These are phyloP conservation scores for Desmophyllum pertusum DNA, from an alignment of 92 coral and sea anemone genomes.

Conservation along the genomic window DNA sequence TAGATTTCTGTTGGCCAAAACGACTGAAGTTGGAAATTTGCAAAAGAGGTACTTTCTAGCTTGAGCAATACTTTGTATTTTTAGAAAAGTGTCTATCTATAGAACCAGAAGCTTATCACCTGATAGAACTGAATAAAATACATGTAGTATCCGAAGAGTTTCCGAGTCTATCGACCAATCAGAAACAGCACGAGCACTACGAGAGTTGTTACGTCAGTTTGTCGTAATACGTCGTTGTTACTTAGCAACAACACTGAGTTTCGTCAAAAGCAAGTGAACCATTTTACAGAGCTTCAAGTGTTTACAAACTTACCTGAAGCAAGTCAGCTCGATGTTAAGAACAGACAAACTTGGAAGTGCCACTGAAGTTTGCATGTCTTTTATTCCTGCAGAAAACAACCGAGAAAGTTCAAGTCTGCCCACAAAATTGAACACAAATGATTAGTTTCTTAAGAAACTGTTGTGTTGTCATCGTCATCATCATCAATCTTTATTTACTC, in stretches of 20 bases:
- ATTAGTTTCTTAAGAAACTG: no score
- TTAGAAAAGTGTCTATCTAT: neutral
- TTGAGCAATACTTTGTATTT: no score
- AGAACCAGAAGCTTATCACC: no score
- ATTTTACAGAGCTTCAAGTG: no score
- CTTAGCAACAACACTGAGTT: neutral
- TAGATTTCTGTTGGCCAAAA: constrained; percentile 16
- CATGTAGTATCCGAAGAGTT: no score
- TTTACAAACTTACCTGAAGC: constrained; percentile 53
- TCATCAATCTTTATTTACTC: no score
- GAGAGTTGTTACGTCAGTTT: no score
- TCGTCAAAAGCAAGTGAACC: neutral
- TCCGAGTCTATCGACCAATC: no score
- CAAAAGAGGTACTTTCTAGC: neutral
- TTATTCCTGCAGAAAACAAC: constrained; percentile 16
- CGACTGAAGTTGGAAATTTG: neutral
- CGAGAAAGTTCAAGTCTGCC: neutral
- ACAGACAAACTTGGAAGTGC: constrained; percentile 76
- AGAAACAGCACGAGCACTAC: no score
- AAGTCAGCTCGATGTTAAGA: constrained; percentile 68
- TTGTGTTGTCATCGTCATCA: no score
- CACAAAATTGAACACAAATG: neutral
- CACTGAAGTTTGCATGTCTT: constrained; percentile 27
- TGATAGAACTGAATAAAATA: no score
- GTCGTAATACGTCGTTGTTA: no score